phyloP scores from a whole-genome alignment of 92 coral and sea anemone species.

The Siderastrea radians region DNA sequence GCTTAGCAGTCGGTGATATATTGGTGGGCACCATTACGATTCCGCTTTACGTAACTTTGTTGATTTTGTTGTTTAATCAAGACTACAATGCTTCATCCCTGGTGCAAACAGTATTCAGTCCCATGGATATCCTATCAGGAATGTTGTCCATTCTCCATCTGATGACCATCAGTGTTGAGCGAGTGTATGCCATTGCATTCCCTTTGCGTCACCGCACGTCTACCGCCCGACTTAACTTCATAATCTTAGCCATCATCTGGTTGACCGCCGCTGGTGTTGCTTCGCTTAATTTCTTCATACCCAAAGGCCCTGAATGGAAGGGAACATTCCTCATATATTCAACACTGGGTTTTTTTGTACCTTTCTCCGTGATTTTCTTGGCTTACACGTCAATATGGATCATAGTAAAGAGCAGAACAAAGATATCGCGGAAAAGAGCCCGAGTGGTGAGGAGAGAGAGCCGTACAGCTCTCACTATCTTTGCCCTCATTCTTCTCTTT shows the following conservation, averaged over 20 bases:
- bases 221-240: constrained; percentile 54
- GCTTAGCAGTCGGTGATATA: constrained; percentile 78
- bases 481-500: constrained; percentile 76
- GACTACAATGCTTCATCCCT: constrained; percentile 25
- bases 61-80: constrained; percentile 55
- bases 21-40: constrained; percentile 76
- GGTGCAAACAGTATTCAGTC: constrained; percentile 72
- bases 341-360: constrained; percentile 79
- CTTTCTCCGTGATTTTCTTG: constrained; percentile 74
- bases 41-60: constrained; percentile 70
- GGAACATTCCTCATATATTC: constrained; percentile 82
- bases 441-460: constrained; percentile 73
- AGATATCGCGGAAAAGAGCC: constrained; percentile 72
- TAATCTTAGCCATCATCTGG: constrained; percentile 68
- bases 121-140: constrained; percentile 84
- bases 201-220: constrained; percentile 85
- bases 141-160: constrained; percentile 84
- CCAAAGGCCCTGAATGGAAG: constrained; percentile 84
- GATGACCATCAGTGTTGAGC: constrained; percentile 81
- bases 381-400: constrained; percentile 76
- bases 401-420: constrained; percentile 69
- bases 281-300: constrained; percentile 73
- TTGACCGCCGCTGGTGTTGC: constrained; percentile 67
- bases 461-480: constrained; percentile 72
- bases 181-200: constrained; percentile 83